Conservation (phyloP, 2,113 vertebrate genomes). For the Channa maculata region DNA sequence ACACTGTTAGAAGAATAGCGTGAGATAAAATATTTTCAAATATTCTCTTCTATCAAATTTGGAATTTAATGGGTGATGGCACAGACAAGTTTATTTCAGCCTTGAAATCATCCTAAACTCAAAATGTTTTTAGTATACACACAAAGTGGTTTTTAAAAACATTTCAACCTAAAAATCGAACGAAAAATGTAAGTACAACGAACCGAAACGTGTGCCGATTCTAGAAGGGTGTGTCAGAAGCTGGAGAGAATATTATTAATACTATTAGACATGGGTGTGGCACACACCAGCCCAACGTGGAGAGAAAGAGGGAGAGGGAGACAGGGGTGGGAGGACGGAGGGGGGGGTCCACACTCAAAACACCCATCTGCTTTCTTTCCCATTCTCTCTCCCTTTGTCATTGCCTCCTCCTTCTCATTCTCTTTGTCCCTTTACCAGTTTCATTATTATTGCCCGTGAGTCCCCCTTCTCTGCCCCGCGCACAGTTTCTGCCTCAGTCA, state of each 20-base stretch:
- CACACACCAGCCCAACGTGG: constrained; percentile 32
- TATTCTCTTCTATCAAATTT: too few species aligned
- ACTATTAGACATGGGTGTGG: constrained; percentile 69
- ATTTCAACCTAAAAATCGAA: too few species aligned
- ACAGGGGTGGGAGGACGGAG: constrained; percentile 7
- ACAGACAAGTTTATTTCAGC: too few species aligned
- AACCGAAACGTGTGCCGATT: constrained; percentile 16
- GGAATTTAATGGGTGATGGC: too few species aligned
- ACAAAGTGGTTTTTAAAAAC: too few species aligned
- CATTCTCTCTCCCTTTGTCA: constrained; percentile 70
- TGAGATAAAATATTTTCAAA: too few species aligned
- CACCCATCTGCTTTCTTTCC: constrained; percentile 76
- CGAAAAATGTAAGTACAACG: too few species aligned
- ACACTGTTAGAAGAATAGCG: too few species aligned
- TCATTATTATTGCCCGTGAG: constrained; percentile 27
- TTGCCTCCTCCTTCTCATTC: constrained; percentile 50
- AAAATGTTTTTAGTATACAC: too few species aligned
- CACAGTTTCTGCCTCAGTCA: constrained; percentile 21
- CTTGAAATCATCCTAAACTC: too few species aligned
- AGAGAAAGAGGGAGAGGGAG: not conserved
- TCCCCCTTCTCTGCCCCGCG: constrained; percentile 11
- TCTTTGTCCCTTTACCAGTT: constrained; percentile 60
- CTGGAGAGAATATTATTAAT: constrained; percentile 56
- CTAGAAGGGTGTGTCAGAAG: constrained; percentile 30
- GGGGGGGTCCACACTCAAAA: constrained; percentile 45